phyloP scores from a whole-genome alignment of 1,140 invertebrate species.

The Holotrichia oblita region DNA sequence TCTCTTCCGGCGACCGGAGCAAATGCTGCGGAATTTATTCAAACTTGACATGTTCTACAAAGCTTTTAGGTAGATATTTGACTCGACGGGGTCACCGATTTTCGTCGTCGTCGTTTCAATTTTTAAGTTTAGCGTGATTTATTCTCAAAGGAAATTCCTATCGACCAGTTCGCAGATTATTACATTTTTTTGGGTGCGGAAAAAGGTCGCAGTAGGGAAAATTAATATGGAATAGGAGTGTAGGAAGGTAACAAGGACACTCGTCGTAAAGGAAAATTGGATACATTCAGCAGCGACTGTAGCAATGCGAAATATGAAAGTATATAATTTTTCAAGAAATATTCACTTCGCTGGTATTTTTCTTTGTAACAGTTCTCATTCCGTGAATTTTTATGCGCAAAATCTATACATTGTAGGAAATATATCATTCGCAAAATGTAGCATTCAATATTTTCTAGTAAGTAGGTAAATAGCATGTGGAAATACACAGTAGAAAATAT shows the following conservation, averaged over 20 bases:
- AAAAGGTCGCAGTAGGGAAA: background rate
- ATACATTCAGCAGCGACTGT: background rate
- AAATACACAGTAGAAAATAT: no score
- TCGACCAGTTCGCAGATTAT: conserved; percentile 19
- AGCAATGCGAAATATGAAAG: background rate
- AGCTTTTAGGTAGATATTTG: conserved; percentile 1
- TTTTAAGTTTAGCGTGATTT: conserved; percentile 20
- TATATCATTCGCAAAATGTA: no score
- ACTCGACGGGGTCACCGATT: background rate
- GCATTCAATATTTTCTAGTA: no score
- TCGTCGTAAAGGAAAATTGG: background rate
- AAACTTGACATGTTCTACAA: conserved; percentile 8
- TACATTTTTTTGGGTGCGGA: conserved; percentile 7
- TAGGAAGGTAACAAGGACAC: background rate
- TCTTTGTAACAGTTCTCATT: background rate
- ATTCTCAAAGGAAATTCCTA: conserved; percentile 17
- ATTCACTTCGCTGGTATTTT: background rate
- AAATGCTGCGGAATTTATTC: conserved; percentile 12
- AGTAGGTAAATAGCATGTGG: no score
- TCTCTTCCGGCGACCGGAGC: background rate
- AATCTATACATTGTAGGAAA: no score
- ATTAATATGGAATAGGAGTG: conserved; percentile 1
- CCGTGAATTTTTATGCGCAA: no score
- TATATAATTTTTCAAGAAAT: background rate
- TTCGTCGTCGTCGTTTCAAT: background rate